Evolutionary conservation across 2,113 vertebrate genomes (phyloP).

Genomic region (Periophthalmus modestus): DNA sequence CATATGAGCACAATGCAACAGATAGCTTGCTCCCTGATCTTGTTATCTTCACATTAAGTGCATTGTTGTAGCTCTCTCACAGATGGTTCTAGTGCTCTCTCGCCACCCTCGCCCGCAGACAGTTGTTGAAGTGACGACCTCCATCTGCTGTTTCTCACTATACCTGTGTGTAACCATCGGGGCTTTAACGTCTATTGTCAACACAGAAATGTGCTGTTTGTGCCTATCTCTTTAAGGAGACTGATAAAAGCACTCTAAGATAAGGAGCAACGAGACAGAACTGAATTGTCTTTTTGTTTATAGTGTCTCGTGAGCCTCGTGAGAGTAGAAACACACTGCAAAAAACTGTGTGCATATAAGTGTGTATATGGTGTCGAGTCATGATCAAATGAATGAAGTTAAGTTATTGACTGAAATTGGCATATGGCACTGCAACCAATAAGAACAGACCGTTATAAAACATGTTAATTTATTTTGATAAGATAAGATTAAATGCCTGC

Average conservation of each 20-base stretch:
- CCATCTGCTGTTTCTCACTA: constrained; percentile 19
- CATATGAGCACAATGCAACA: background rate
- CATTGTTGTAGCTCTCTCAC: constrained; percentile 16
- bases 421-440: too few species aligned
- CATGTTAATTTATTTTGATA: too few species aligned
- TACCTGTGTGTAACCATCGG: background rate
- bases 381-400: too few species aligned
- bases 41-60: background rate
- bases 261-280: constrained; percentile 26
- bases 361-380: too few species aligned
- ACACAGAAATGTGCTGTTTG: background rate
- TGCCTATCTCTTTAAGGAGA: constrained; percentile 14
- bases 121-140: constrained; percentile 16
- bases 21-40: background rate
- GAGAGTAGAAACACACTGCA: background rate
- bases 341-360: background rate
- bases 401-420: too few species aligned
- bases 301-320: constrained; percentile 11
- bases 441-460: too few species aligned
- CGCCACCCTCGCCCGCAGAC: constrained; percentile 14
- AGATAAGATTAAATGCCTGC: too few species aligned
- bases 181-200: background rate
- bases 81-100: constrained; percentile 18
- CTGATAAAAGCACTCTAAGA: constrained; percentile 5
- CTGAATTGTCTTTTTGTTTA: background rate